These are phyloP conservation scores for Pseudococcus viburni DNA, from an alignment of 2,888 invertebrate genomes.

Conservation along the genomic window DNA sequence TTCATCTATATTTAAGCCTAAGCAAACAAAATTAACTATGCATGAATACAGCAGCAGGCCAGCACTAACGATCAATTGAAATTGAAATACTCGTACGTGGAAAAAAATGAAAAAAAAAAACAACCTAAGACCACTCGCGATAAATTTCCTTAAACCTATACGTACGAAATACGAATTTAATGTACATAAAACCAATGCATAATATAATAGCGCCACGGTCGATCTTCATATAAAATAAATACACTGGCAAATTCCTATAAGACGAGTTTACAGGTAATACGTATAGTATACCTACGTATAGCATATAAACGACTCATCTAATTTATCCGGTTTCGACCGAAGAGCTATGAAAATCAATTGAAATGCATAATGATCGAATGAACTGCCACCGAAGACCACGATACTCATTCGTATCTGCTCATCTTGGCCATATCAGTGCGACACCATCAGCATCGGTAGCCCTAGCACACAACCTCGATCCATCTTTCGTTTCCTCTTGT, in stretches of 20 bases:
- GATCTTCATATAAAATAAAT: not conserved
- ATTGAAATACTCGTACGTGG: not conserved
- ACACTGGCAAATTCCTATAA: slow-evolving; percentile 17
- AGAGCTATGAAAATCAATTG: slow-evolving; percentile 37
- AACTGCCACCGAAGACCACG: slow-evolving; percentile 35
- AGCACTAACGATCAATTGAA: not conserved
- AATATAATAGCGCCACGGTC: slow-evolving; percentile 22
- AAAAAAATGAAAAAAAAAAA: not conserved
- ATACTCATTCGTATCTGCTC: not conserved
- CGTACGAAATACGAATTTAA: not conserved
- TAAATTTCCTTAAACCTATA: slow-evolving; percentile 14
- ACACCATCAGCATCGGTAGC: not conserved
- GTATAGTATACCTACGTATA: not conserved
- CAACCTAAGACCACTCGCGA: not conserved
- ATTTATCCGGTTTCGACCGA: slow-evolving; percentile 35
- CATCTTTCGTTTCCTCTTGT: not conserved
- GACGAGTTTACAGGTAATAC: not conserved
- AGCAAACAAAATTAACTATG: not conserved
- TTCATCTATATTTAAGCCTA: not conserved
- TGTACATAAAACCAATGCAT: not conserved
- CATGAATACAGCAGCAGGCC: not conserved
- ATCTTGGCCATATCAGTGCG: not conserved
- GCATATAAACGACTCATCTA: slow-evolving; percentile 30
- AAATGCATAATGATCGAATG: slow-evolving; percentile 37
- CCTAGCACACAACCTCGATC: not conserved